A percentile compares a stretch with the other conserved stretches of the same genome.
These are phyloP conservation scores for Ichneumoninae sp. DNA, from an alignment of 2,888 invertebrate genomes.

Conservation along the genomic window DNA sequence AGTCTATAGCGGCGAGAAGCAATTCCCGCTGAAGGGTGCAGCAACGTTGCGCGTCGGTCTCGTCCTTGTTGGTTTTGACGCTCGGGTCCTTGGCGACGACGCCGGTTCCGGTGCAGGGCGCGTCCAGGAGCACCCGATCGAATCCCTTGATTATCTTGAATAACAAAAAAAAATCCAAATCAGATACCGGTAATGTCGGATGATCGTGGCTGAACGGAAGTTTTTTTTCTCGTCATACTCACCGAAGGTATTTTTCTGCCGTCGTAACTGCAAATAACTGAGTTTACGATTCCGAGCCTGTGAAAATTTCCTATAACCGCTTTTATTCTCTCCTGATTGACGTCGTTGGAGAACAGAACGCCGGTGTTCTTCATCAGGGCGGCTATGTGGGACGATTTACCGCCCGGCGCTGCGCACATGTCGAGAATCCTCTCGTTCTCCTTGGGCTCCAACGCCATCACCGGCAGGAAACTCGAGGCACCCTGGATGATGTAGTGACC, in stretches of 20 bases:
- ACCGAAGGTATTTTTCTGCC: conserved; percentile 92
- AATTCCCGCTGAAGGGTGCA: conserved; percentile 96
- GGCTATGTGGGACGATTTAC: conserved; percentile 99
- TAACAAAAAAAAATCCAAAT: not conserved
- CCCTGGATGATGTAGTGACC: conserved; percentile 99
- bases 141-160: conserved; percentile 93
- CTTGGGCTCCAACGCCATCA: conserved; percentile 98
- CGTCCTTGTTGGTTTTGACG: conserved; percentile 96
- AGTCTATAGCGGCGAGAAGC: conserved; percentile 98
- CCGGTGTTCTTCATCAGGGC: conserved; percentile 99
- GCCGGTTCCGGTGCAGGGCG: conserved; percentile 99
- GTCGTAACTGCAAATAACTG: conserved; percentile 95
- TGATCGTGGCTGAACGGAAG: not conserved
- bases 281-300: conserved; percentile 97
- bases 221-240: conserved; percentile 65
- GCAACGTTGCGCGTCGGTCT: conserved; percentile 95
- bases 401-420: conserved; percentile 99
- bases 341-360: conserved; percentile 97
- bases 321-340: conserved; percentile 94
- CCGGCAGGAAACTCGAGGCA: conserved; percentile 98
- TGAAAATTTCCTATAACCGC: conserved; percentile 99
- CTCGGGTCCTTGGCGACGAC: conserved; percentile 98
- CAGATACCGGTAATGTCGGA: not conserved
- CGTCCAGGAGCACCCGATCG: conserved; percentile 97
- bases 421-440: conserved; percentile 97